Base-by-base conservation (phyloP, 2,797 vertebrate genomes). In the Muraenolepis orangiensis region DNA sequence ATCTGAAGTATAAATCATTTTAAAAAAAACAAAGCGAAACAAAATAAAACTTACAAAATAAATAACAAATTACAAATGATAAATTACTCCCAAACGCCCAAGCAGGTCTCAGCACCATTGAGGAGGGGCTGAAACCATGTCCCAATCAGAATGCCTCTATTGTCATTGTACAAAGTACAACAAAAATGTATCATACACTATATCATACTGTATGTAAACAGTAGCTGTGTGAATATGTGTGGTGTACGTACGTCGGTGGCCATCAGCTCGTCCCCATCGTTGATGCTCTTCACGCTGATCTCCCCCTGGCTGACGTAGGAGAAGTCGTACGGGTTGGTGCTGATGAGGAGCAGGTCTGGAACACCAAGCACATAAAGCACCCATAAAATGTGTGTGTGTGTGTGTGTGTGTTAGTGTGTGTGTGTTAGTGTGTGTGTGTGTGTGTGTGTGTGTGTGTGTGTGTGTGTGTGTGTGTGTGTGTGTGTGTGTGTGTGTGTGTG, bases 281-380 rank as follows among this genome's bases (percentile, higher is more conserved):
- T 88, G 69, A 95, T 96, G 79, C 94, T 95, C 30, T 93, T 91
- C 20, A 96, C 94, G 3, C 86, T 80, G 80, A 96, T 92, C 78
- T 96, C 95, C 0, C 95, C 95, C 80, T 95, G 94, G 80, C 95
- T 95, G 71, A 95, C 85, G 32, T 90, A 93, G n/a, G 94, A 91
- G 40, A 81, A 96, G 83, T 96, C 95, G 0, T 93, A 96, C 0
- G 94, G 95, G 80, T 95, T 96, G 57, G 94, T 95, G 36, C 93
- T 91, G 31, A 96, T 94, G 61, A 96, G 94, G 0, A 95, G 92
- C 93, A 95, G 94, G 78, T 95, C 95, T 96, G 76, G 64, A 64
- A 71, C 5, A 38, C 3, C 26, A 69, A n/a, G 57, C 1, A 32
- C 16, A 36, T 46, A 7, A 71, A 46, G 36, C 18, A 57, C 51